Conservation (phyloP, 2,888 invertebrate genomes). For the Sesamia inferens region DNA sequence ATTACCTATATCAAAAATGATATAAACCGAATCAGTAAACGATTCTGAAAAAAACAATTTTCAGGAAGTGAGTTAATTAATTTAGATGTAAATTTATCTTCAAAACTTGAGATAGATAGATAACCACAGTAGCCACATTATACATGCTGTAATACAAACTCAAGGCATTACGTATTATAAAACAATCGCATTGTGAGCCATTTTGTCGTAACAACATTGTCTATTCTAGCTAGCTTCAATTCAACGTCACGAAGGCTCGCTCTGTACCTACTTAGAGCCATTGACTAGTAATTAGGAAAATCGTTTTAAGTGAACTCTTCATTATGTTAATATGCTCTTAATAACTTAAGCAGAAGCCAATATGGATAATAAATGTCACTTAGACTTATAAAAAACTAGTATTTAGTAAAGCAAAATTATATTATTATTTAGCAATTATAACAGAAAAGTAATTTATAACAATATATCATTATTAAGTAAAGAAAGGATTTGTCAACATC, state of each 20-base stretch:
- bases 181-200: not conserved
- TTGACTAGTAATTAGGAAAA: not conserved
- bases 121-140: not conserved
- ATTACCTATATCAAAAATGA: too few species aligned
- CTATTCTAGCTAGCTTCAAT: not conserved
- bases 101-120: too few species aligned
- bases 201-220: not conserved
- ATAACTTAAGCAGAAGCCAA: not conserved
- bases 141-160: not conserved
- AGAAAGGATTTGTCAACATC: too few species aligned
- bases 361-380: slow-evolving; percentile 7
- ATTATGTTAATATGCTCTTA: not conserved
- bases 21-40: too few species aligned
- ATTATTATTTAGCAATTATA: too few species aligned
- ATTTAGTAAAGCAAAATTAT: too few species aligned
- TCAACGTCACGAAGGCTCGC: not conserved
- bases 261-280: not conserved
- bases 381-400: not conserved
- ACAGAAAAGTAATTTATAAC: too few species aligned
- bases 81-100: too few species aligned
- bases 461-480: too few species aligned
- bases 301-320: not conserved
- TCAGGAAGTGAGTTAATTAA: too few species aligned
- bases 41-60: too few species aligned
- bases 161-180: not conserved